Evolutionary conservation across 2,888 invertebrate genomes (phyloP).

Genomic region (Phymatocera aterrima): DNA sequence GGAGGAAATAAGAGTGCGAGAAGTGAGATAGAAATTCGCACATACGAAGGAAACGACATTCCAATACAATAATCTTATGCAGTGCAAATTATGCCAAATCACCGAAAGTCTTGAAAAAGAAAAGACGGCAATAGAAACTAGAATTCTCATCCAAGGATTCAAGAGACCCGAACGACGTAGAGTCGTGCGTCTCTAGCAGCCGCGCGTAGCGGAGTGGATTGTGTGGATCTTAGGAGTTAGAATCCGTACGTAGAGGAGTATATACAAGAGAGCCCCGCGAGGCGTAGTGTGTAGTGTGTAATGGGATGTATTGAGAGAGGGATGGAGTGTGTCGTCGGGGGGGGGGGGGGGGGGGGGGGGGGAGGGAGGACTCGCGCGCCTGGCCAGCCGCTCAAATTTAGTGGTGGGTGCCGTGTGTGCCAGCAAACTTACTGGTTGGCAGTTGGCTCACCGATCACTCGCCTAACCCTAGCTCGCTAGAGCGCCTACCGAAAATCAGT

Average conservation of each 20-base stretch:
- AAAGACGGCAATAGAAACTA: no score
- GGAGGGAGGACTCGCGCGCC: constrained; percentile 49
- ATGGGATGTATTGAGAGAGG: not conserved
- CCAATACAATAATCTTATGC: no score
- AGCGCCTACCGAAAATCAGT: constrained; percentile 51
- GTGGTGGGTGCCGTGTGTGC: constrained; percentile 43
- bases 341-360: constrained; percentile 48
- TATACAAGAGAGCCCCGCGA: not conserved
- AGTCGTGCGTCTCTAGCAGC: constrained; percentile 21
- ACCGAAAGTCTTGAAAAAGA: no score
- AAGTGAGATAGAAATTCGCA: no score
- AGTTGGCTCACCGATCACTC: constrained; percentile 48
- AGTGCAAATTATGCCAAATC: no score
- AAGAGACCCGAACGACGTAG: no score
- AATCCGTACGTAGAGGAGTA: not conserved
- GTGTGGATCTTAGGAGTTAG: no score
- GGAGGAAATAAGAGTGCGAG: no score
- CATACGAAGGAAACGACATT: no score
- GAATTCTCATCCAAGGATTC: no score
- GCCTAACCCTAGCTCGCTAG: constrained; percentile 48
- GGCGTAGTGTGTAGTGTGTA: constrained; percentile 11
- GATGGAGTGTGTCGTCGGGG: constrained; percentile 28
- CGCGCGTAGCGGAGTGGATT: constrained; percentile 13
- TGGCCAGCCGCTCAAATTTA: constrained; percentile 38
- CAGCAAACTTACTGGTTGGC: constrained; percentile 45